Evolutionary conservation across 1,140 invertebrate species (phyloP).

Genomic region (Aleiodes sp.): DNA sequence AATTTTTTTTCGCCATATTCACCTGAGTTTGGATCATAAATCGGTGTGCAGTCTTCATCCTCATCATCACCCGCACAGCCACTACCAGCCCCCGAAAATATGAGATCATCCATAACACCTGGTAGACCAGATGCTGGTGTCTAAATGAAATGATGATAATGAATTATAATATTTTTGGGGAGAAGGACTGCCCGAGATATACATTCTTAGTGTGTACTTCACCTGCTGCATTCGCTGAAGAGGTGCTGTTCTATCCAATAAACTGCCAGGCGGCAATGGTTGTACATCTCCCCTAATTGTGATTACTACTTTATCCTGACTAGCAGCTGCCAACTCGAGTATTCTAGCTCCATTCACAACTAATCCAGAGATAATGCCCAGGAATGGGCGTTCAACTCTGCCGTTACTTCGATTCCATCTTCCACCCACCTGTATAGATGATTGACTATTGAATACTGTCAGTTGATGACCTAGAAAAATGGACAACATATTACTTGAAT

Average conservation of each 20-base stretch:
- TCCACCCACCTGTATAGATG: constrained; percentile 89
- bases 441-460: constrained; percentile 92
- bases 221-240: constrained; percentile 86
- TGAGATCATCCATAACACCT: constrained; percentile 83
- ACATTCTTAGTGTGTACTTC: constrained; percentile 36
- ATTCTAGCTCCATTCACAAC: constrained; percentile 87
- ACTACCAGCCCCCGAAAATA: constrained; percentile 89
- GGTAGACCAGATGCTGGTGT: constrained; percentile 84
- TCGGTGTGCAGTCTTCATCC: constrained; percentile 86
- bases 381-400: constrained; percentile 80
- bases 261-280: constrained; percentile 71
- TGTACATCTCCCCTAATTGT: constrained; percentile 79
- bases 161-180: constrained; percentile 14
- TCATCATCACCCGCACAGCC: constrained; percentile 86
- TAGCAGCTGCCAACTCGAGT: constrained; percentile 84
- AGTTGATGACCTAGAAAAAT: constrained; percentile 79
- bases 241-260: constrained; percentile 76
- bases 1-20: constrained; percentile 40
- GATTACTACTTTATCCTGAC: constrained; percentile 73
- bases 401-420: constrained; percentile 75
- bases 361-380: constrained; percentile 87
- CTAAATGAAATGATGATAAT: constrained; percentile 63
- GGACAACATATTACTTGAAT: neutral
- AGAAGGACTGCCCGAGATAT: neutral
- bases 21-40: constrained; percentile 82